Conservation (phyloP, 1,140 invertebrate genomes). For the Cherax destructor region DNA sequence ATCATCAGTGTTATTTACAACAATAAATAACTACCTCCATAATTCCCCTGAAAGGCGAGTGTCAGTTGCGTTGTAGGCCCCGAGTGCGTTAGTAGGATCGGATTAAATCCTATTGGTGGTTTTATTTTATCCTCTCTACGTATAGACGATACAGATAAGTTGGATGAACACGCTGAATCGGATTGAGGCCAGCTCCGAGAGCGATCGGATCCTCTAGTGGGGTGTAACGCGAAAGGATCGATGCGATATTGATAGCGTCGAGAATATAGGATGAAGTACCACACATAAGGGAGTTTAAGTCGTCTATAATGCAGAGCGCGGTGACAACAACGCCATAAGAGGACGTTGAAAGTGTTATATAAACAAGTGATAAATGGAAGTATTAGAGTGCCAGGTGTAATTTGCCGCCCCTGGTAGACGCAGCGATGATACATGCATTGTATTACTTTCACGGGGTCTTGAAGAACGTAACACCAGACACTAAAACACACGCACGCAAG, state of each 20-base stretch:
- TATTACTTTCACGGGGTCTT: neutral
- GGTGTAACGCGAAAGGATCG: slow-evolving; percentile 5
- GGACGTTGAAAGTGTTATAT: neutral
- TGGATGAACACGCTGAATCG: slow-evolving; percentile 40
- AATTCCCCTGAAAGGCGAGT: slow-evolving; percentile 22
- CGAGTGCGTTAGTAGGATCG: slow-evolving; percentile 16
- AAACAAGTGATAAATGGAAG: neutral
- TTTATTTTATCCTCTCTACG: slow-evolving; percentile 23
- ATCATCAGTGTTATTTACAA: neutral
- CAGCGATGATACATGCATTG: neutral
- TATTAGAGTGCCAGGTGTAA: neutral
- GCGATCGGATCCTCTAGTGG: slow-evolving; percentile 14
- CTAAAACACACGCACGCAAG: too few species aligned
- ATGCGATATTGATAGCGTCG: slow-evolving; percentile 17
- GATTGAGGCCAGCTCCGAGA: slow-evolving; percentile 2
- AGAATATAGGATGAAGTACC: slow-evolving; percentile 21
- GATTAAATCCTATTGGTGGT: slow-evolving; percentile 34
- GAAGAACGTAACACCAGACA: too few species aligned
- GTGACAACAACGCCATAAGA: neutral
- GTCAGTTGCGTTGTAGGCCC: neutral
- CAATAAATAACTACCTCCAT: neutral
- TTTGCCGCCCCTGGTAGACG: neutral
- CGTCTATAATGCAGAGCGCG: slow-evolving; percentile 15
- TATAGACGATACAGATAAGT: slow-evolving; percentile 17
- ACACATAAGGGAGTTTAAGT: slow-evolving; percentile 31